Evolutionary conservation across 53 echinoderm and acorn worm genomes (phyloP).

Genomic region (Patiria pectinifera): DNA sequence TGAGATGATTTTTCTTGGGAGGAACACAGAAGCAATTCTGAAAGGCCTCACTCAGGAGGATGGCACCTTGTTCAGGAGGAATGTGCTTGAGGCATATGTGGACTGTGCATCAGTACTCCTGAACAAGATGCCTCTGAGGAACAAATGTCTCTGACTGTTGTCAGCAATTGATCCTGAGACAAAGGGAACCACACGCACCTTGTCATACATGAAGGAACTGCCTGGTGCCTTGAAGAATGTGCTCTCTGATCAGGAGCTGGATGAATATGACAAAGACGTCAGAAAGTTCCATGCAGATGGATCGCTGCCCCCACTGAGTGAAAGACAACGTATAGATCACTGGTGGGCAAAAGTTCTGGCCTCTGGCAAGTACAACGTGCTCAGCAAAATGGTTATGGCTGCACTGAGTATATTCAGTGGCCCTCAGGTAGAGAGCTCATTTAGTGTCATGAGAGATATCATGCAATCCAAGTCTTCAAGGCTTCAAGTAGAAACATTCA

Average conservation of each 20-base stretch:
- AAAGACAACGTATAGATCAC: neutral
- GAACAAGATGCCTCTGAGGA: neutral
- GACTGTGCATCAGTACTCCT: neutral
- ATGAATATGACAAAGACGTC: neutral
- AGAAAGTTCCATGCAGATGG: constrained; percentile 5
- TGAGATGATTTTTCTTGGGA: too few species aligned
- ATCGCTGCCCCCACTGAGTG: neutral
- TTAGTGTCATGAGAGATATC: neutral
- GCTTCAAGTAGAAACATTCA: neutral
- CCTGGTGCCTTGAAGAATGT: neutral
- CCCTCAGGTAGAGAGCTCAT: constrained; percentile 18
- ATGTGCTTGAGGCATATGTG: neutral
- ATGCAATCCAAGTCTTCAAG: neutral
- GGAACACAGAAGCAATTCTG: too few species aligned
- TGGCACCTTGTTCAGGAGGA: neutral
- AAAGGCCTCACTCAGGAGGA: neutral
- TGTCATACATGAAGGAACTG: neutral
- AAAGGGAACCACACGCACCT: neutral
- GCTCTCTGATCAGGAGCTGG: neutral
- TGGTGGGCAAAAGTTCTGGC: constrained; percentile 9
- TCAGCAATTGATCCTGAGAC: constrained; percentile 3
- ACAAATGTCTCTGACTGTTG: neutral
- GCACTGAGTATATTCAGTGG: neutral
- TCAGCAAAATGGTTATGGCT: neutral
- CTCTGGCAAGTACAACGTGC: neutral